phyloP scores from a whole-genome alignment of 1,140 invertebrate genomes.

The Sycophila sp. region DNA sequence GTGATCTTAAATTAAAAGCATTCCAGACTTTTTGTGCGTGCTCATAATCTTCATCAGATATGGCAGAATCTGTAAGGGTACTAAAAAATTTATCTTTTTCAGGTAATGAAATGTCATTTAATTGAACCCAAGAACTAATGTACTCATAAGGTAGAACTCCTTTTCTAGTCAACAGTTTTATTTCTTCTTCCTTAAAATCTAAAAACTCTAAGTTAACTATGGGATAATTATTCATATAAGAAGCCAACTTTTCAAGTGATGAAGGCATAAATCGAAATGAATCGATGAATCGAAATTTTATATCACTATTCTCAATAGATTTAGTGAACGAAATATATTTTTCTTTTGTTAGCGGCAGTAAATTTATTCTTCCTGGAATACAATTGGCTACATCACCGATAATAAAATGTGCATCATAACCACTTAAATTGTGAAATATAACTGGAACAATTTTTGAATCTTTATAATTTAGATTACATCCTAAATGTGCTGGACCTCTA shows the following conservation, averaged over 20 bases:
- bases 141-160: slow-evolving; percentile 17
- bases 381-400: neutral
- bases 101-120: neutral
- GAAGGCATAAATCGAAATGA: slow-evolving; percentile 49
- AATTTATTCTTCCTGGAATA: neutral
- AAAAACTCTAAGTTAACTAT: neutral
- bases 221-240: neutral
- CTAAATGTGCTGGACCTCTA: neutral
- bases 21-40: no score
- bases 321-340: slow-evolving; percentile 1
- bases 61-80: no score
- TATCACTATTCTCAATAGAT: neutral
- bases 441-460: neutral
- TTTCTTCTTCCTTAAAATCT: neutral
- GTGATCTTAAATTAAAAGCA: no score
- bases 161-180: neutral
- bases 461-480: neutral
- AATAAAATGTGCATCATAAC: neutral
- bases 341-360: neutral
- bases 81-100: no score
- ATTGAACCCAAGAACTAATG: slow-evolving; percentile 41
- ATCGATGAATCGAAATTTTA: slow-evolving; percentile 52
- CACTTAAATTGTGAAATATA: neutral
- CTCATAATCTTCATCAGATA: no score
- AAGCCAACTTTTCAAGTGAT: slow-evolving; percentile 21